These are phyloP conservation scores for Drosophila neocordata DNA, from an alignment of 1,140 invertebrate species.

Conservation along the genomic window DNA sequence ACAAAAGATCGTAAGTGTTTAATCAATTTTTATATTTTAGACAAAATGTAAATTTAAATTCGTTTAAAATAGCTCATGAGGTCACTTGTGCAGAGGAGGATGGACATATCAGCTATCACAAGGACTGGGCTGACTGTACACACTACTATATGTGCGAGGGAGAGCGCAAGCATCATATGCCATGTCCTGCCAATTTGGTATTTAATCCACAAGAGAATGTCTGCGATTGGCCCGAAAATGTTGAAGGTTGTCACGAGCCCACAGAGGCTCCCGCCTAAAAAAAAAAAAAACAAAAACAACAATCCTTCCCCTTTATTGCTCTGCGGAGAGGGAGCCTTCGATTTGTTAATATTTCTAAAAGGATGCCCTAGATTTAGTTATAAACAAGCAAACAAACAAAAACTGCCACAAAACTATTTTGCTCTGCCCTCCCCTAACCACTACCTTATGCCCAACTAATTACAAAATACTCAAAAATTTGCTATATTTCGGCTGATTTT, in stretches of 20 bases:
- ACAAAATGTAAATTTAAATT: not conserved
- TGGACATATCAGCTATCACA: conserved; percentile 96
- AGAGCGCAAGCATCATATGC: conserved; percentile 97
- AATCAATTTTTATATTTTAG: no score
- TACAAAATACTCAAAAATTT: conserved; percentile 50
- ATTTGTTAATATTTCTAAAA: conserved; percentile 69
- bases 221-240: conserved; percentile 98
- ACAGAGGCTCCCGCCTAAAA: conserved; percentile 87
- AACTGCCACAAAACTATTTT: conserved; percentile 62
- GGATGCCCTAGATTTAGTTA: conserved; percentile 66
- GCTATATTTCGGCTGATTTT: conserved; percentile 68
- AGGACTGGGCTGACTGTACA: conserved; percentile 94
- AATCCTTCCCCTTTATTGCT: not conserved
- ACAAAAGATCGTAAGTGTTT: conserved; percentile 92
- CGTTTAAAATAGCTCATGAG: conserved; percentile 88
- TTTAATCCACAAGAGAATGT: conserved; percentile 97
- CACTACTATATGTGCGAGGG: conserved; percentile 98
- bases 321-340: conserved; percentile 7
- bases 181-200: conserved; percentile 96
- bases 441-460: conserved; percentile 39
- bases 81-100: conserved; percentile 96
- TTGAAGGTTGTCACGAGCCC: conserved; percentile 92
- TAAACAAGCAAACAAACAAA: conserved; percentile 22
- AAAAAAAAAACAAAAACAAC: no score
- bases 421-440: conserved; percentile 21